Base-by-base conservation (phyloP, 2,888 invertebrate species). In the Anticlea derivata region DNA sequence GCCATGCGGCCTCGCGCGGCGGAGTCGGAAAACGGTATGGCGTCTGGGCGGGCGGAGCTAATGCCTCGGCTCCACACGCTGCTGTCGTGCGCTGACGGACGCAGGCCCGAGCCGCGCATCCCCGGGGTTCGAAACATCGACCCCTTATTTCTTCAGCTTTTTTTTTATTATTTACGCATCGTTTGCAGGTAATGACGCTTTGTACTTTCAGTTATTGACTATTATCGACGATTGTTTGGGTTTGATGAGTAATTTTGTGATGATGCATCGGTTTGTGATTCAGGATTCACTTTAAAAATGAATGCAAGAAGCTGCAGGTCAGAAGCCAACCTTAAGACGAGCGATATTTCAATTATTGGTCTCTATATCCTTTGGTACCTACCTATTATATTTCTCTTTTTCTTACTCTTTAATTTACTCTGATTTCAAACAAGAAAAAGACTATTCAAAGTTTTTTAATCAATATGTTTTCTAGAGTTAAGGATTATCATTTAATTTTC, bases 41-140 rank as follows among this genome's bases (percentile, higher is more conserved):
- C 64, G 63, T 60, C 71, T 75, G 80, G 85, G 84, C 85, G 87
- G 86, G 83, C 85, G 84, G 83, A 75, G 76, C 73, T 56, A 64
- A 65, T 64, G 59, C 50, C 17, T 4, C 53, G 40, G 61, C 67
- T 69, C 51, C 67, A 59, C 62, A 50, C 58, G 66, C 65, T 59
- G 17, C 17, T 17, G 4, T 3, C 17, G 2, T 17, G 66, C 64
- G 60, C 55, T 54, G 44, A 53, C 50, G 49, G 61, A 50, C 57
- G 58, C 66, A 78, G 73, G 78, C 81, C 79, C 78, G 82, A 81
- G 81, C 78, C 75, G 75, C 66, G 61, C 78, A 80, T 78, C 81
- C 63, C 64, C 61, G 66, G 66, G 65, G 11, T 11, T 13, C 29
- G 11, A 65, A 67, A 65, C 66, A 73, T 70, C 67, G 66, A 72